Percentiles rank a stretch among this genome's conserved stretches.
Evolutionary conservation across 2,797 vertebrate species (phyloP).

Genomic region (Myotis vivesi): DNA sequence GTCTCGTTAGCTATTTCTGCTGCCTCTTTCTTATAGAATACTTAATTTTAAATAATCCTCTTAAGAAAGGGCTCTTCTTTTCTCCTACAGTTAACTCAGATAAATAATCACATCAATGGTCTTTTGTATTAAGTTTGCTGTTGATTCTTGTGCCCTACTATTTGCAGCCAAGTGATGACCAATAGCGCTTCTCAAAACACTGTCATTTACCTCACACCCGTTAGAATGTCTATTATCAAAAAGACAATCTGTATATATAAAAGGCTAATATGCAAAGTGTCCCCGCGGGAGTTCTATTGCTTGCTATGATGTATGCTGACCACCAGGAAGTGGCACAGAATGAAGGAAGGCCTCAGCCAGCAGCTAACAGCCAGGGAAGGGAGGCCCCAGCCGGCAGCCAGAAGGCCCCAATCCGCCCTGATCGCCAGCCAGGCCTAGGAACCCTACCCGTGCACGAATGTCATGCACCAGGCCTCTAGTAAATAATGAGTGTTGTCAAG

Average conservation of each 20-base stretch:
- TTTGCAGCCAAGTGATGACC: neutral
- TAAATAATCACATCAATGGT: neutral
- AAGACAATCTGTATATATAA: neutral
- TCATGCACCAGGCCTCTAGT: too few relatives aligned
- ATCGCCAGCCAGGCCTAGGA: too few relatives aligned
- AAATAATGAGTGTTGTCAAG: neutral
- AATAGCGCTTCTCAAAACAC: neutral
- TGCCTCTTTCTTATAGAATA: neutral
- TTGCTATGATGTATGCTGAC: too few relatives aligned
- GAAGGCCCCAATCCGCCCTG: too few relatives aligned
- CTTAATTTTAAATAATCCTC: neutral
- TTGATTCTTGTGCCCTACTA: too few relatives aligned
- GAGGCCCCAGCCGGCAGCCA: too few relatives aligned
- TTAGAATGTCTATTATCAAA: neutral
- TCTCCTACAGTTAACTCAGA: neutral
- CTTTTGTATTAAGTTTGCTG: neutral
- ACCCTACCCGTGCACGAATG: too few relatives aligned
- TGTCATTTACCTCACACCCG: neutral
- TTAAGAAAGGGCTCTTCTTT: neutral
- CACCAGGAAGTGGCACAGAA: too few relatives aligned
- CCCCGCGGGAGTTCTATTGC: too few relatives aligned
- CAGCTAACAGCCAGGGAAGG: too few relatives aligned
- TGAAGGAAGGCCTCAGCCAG: too few relatives aligned
- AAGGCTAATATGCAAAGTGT: too few relatives aligned
- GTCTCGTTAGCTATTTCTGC: neutral